phyloP scores from a whole-genome alignment of 2,113 vertebrate genomes.

The Sorex araneus region DNA sequence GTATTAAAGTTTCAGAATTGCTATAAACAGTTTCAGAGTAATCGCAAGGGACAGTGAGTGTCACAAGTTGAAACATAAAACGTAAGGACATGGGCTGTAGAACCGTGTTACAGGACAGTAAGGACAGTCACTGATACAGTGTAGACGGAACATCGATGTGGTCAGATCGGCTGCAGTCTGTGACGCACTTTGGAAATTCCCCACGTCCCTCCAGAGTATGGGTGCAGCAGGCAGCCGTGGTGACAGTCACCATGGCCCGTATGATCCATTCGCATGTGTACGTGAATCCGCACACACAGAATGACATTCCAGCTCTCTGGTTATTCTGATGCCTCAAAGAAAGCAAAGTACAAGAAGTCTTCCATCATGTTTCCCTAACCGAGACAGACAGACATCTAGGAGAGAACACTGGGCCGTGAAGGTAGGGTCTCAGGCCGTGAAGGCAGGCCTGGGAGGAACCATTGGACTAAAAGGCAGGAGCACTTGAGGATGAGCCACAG shows the following conservation, averaged over 20 bases:
- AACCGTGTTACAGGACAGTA: conserved; percentile 31
- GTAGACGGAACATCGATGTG: not conserved
- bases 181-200: not conserved
- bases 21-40: conserved; percentile 58
- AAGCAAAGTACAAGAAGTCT: not conserved
- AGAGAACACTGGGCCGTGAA: not conserved
- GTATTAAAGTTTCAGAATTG: conserved; percentile 54
- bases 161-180: conserved; percentile 27
- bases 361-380: not conserved
- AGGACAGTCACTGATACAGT: not conserved
- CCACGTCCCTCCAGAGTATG: not conserved
- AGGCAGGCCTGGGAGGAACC: not conserved
- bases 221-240: not conserved
- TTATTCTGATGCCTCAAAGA: conserved; percentile 65
- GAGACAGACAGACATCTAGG: not conserved
- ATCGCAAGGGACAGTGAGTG: conserved; percentile 40
- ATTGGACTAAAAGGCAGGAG: not conserved
- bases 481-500: not conserved
- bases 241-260: not conserved
- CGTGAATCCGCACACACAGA: conserved; percentile 34
- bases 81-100: conserved; percentile 56
- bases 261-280: not conserved
- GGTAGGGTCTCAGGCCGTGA: not conserved
- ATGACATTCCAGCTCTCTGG: not conserved
- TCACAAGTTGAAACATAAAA: conserved; percentile 57